Conservation (phyloP, 2,797 vertebrate genomes). For the Sus cebifrons region DNA sequence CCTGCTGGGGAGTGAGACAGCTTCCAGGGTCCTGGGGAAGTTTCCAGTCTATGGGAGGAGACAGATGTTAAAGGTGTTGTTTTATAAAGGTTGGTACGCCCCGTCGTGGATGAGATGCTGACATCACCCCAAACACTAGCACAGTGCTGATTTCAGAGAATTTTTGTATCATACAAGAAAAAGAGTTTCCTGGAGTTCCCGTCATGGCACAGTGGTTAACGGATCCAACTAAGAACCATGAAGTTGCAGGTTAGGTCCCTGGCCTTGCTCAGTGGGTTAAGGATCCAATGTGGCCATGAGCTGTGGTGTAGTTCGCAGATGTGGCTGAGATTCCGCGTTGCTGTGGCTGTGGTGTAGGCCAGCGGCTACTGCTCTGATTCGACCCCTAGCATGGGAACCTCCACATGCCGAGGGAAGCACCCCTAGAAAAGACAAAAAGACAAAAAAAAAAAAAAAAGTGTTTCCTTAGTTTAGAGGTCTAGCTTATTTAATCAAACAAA, state of each 20-base stretch:
- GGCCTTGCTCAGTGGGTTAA: no score
- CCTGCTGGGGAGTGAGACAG: neutral
- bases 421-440: no score
- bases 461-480: neutral
- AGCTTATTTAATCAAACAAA: conserved; percentile 46
- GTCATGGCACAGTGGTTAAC: no score
- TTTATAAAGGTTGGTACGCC: neutral
- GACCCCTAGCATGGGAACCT: no score
- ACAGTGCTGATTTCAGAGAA: neutral
- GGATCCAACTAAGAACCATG: no score
- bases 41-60: neutral
- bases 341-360: no score
- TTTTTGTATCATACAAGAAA: neutral
- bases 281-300: no score
- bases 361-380: no score
- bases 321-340: no score
- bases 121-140: neutral
- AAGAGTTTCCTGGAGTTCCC: neutral
- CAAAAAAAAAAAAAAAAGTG: neutral
- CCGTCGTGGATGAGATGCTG: rapidly evolving
- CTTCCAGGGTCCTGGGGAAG: neutral
- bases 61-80: neutral
- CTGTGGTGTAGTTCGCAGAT: no score
- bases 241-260: no score
- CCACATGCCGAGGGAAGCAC: no score